Conservation (phyloP, 2,888 invertebrate genomes). For the Ectemnius lituratus region DNA sequence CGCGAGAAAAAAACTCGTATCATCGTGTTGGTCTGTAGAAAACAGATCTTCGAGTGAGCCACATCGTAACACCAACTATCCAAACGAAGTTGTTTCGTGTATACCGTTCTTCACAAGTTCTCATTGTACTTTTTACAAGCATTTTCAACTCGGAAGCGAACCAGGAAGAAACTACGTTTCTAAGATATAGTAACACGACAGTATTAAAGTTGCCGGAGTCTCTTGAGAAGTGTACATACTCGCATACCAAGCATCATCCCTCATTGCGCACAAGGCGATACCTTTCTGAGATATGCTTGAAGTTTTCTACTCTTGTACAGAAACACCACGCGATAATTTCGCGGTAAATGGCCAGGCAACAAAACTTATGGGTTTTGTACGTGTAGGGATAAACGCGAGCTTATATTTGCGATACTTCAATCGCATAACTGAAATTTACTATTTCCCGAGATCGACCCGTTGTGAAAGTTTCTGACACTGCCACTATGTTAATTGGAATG, state of each 20-base stretch:
- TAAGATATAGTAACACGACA: slow-evolving; percentile 36
- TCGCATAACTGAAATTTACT: slow-evolving; percentile 40
- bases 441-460: slow-evolving; percentile 40
- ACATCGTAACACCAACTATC: slow-evolving; percentile 49
- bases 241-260: slow-evolving; percentile 54
- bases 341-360: slow-evolving; percentile 40
- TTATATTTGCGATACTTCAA: slow-evolving; percentile 25
- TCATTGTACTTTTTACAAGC: slow-evolving; percentile 49
- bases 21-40: slow-evolving; percentile 25
- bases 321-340: slow-evolving; percentile 33
- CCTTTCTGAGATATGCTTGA: slow-evolving; percentile 29
- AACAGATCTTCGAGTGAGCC: slow-evolving; percentile 32
- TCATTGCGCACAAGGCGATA: slow-evolving; percentile 35
- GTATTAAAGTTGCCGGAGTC: slow-evolving; percentile 49
- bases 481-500: slow-evolving; percentile 54
- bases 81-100: slow-evolving; percentile 40
- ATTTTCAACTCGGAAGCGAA: slow-evolving; percentile 37
- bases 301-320: slow-evolving; percentile 61
- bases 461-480: slow-evolving; percentile 62
- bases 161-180: slow-evolving; percentile 40
- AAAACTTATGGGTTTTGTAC: slow-evolving; percentile 47
- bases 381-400: slow-evolving; percentile 11
- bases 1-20: slow-evolving; percentile 32
- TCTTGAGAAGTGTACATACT: slow-evolving; percentile 53
- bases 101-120: slow-evolving; percentile 47